phyloP scores from a whole-genome alignment of 2,797 vertebrate genomes.

The Sebastolobus alascanus region DNA sequence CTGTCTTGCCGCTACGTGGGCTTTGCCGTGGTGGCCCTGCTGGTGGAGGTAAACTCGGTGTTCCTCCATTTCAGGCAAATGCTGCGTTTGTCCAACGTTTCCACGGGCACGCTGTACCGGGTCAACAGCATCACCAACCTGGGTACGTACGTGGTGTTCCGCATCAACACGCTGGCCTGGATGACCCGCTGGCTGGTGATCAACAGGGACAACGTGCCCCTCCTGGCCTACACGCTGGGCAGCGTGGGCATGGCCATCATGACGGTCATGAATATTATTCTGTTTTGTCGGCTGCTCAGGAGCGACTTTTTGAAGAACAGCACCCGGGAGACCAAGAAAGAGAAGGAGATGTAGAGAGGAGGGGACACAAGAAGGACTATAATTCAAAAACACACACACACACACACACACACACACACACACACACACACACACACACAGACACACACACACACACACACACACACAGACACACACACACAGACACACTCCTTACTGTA shows the following conservation, averaged over 20 bases:
- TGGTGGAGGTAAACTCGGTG: conserved; percentile 95
- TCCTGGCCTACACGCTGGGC: conserved; percentile 86
- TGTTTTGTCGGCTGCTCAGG: conserved; percentile 90
- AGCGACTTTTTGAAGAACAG: conserved; percentile 88
- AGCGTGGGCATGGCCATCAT: conserved; percentile 91
- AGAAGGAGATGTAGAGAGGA: conserved; percentile 77
- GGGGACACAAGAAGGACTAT: not conserved
- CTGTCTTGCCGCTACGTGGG: conserved; percentile 87
- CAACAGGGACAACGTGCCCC: conserved; percentile 88
- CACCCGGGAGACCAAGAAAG: conserved; percentile 75
- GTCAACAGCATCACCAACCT: conserved; percentile 92
- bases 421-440: conserved; percentile 1
- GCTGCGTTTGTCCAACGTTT: conserved; percentile 88
- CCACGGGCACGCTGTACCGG: conserved; percentile 83
- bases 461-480: not conserved
- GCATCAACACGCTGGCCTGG: conserved; percentile 93
- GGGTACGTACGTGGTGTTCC: conserved; percentile 92
- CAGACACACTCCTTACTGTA: conserved; percentile 29
- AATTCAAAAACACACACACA: conserved; percentile 23
- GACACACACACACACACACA: not conserved
- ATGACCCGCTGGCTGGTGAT: conserved; percentile 93
- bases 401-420: not conserved
- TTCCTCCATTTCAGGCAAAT: conserved; percentile 92
- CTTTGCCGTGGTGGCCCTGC: conserved; percentile 90
- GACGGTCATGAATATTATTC: conserved; percentile 89